Base-by-base conservation (phyloP, 30 jellyfish, hydroid and myxozoan genomes). In the Cassiopea andromeda region DNA sequence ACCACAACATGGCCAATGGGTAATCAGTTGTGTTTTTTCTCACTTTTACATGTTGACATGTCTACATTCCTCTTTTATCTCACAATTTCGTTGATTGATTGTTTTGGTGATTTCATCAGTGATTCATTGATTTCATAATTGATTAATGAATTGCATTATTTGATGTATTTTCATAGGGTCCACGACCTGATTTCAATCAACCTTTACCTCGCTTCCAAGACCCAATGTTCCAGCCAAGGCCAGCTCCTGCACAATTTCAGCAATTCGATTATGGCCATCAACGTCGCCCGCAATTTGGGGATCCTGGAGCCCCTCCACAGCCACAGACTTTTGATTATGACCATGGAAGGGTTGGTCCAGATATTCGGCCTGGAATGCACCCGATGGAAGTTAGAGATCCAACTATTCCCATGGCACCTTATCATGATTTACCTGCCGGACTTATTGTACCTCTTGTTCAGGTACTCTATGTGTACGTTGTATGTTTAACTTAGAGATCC, bases 241-340 rank as follows among this genome's bases (percentile, higher is more conserved):
- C 73, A 19, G 77, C 80, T 48, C 97, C 99, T n/a, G 19, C 73
- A 27, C 97, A 72, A 73, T 91, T 92, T 50, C 99, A 92, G 84
- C 97, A 97, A 43, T 96, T 96, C 67, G 99, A 96, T 69, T 96
- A 96, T 85, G 97, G 98, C n/a, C 99, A 96, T 89, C 99, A 96
- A 50, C 84, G 85, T n/a, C 85, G 84, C 27, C 78, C 92, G 19
- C 93, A 91, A 1, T 77, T 73, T 70, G 88, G 85, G 7, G 98
- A 91, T n/a, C 94, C 91, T 7, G 97, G 93, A 54, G 93, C 81
- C 1, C 94, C 84, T 12, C 96, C 95, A 17, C 94, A 89, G 66
- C 99, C 99, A n/a, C 92, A 92, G 83, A 85, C 99, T 1, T 96
- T 96, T 64, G 99, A 96, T 81, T 96, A 96, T 50, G 97, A 96